Evolutionary conservation across 2,888 invertebrate species (phyloP).

Genomic region (Dynastes grantii): DNA sequence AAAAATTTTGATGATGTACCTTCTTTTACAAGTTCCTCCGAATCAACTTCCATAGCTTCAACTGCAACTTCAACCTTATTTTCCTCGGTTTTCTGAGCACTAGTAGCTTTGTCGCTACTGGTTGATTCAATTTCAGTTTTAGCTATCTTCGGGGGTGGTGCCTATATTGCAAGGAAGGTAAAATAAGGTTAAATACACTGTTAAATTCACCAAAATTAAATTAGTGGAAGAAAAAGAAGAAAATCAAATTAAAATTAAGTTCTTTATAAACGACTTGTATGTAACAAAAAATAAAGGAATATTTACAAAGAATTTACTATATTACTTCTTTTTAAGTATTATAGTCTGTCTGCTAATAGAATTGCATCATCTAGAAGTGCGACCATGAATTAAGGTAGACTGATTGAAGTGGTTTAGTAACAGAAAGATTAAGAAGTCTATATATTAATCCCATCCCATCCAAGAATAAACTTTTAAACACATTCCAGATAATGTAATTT

Average conservation of each 20-base stretch:
- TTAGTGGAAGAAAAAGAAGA: background rate
- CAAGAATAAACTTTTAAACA: too few relatives aligned
- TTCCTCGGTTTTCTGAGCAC: slow-evolving; percentile 55
- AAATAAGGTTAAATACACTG: background rate
- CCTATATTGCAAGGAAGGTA: slow-evolving; percentile 57
- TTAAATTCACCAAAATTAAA: background rate
- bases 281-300: too few relatives aligned
- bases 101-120: slow-evolving; percentile 48
- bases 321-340: too few relatives aligned
- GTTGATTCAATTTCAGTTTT: slow-evolving; percentile 68
- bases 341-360: too few relatives aligned
- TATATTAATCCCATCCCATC: too few relatives aligned
- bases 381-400: too few relatives aligned
- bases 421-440: too few relatives aligned
- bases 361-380: too few relatives aligned
- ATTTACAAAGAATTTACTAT: too few relatives aligned
- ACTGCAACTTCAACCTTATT: slow-evolving; percentile 48
- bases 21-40: slow-evolving; percentile 48
- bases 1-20: background rate
- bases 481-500: background rate
- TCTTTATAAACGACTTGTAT: too few relatives aligned
- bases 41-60: slow-evolving; percentile 58
- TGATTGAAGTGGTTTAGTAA: too few relatives aligned
- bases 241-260: too few relatives aligned
- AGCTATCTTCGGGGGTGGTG: slow-evolving; percentile 73